These are phyloP conservation scores for Arion vulgaris DNA, from an alignment of 1,140 invertebrate genomes.

Conservation along the genomic window DNA sequence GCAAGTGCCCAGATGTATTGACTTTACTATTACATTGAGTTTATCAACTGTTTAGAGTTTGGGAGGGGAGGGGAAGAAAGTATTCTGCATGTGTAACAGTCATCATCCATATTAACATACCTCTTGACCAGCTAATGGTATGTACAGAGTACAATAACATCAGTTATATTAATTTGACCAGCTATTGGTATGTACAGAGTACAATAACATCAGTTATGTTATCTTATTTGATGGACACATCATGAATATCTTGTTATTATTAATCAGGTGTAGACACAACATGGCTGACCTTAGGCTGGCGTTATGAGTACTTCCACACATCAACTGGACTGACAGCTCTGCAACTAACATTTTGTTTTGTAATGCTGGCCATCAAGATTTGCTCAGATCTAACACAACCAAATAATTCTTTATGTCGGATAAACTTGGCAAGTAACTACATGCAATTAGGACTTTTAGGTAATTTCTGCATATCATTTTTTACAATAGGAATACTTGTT, in stretches of 20 bases:
- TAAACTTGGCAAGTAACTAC: conserved; percentile 25
- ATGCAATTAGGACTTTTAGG: conserved; percentile 32
- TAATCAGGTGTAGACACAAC: conserved; percentile 29
- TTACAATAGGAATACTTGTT: neutral
- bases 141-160: too few species aligned
- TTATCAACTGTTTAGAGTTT: too few species aligned
- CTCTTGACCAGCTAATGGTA: too few species aligned
- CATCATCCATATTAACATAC: too few species aligned
- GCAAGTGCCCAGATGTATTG: too few species aligned
- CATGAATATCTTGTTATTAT: neutral
- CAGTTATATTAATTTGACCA: too few species aligned
- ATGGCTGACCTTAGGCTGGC: conserved; percentile 29
- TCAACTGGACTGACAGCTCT: neutral
- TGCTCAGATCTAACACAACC: neutral
- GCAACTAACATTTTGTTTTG: conserved; percentile 11
- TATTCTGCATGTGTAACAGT: too few species aligned
- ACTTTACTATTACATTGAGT: too few species aligned
- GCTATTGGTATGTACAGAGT: too few species aligned
- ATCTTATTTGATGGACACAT: too few species aligned
- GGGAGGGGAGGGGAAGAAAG: too few species aligned
- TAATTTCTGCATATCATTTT: neutral
- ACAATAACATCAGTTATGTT: too few species aligned
- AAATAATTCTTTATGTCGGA: neutral
- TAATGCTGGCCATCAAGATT: conserved; percentile 1
- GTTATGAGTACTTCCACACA: neutral